Evolutionary conservation across 2,113 vertebrate genomes (phyloP).

Genomic region (Notarius lentiginosus): DNA sequence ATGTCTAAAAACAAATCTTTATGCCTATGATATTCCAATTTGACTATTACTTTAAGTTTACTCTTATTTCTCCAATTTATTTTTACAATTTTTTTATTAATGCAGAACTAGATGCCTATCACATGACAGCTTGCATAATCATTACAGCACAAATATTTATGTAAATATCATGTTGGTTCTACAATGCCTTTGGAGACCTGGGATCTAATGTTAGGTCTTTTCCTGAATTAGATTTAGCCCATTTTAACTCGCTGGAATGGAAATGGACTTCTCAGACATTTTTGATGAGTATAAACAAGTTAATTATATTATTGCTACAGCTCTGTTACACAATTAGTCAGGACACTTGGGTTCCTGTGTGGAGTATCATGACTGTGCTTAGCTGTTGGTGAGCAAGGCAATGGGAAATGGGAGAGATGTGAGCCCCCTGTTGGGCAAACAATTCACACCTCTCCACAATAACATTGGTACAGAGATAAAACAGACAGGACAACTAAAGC

Average conservation of each 20-base stretch:
- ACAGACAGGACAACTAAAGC: too few species aligned
- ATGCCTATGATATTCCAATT: neutral
- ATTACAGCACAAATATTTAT: neutral
- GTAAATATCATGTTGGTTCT: neutral
- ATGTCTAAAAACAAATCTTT: neutral
- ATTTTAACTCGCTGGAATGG: neutral
- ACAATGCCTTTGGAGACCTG: neutral
- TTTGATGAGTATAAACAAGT: neutral
- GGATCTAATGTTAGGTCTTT: neutral
- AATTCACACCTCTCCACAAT: too few species aligned
- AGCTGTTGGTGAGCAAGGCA: neutral
- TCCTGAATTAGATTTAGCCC: neutral
- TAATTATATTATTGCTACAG: neutral
- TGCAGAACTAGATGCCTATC: neutral
- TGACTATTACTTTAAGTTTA: neutral
- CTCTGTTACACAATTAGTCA: neutral
- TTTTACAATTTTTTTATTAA: neutral
- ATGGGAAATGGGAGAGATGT: neutral
- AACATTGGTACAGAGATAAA: too few species aligned
- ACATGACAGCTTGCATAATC: neutral
- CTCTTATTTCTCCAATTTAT: neutral
- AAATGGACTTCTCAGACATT: neutral
- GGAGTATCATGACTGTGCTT: neutral
- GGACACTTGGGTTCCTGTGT: neutral
- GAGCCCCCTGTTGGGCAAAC: neutral